Evolutionary conservation across 2,888 invertebrate genomes (phyloP), one percentile per base, ranked within the genome.

Genomic region (Poecilus cupreus): DNA sequence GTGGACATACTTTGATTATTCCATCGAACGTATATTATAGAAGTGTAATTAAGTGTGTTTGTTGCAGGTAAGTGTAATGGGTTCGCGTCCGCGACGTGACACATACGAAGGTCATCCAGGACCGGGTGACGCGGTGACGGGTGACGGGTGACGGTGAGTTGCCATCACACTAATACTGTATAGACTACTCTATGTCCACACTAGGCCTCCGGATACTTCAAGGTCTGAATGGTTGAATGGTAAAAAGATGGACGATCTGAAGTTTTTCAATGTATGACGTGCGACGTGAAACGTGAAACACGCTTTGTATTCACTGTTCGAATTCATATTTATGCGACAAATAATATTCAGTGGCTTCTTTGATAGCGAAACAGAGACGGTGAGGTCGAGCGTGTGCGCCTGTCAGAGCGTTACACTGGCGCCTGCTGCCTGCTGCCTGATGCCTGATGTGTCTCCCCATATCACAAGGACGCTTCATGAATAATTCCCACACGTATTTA

Each of bases 401-500:
- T 37, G 64, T 68, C 64, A 37, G 32, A 60, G 64, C 78, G 60
- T 13, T 75, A 46, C 78, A 22, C 43, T 46, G 78, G 20, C 43
- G 46, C 64, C 37, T 68, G 64, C 37, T 68, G 37, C 37, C 32
- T 79, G 80, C 72, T 80, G 57, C n/a, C 37, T 68, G 64, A 68
- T 68, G 37, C 37, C 32, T 79, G 80, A 80, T 80, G 57, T 80
- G 80, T 80, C 86, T 86, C 87, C 86, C 88, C 88, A 88, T 88
- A 88, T 88, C 88, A 88, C 88, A 87, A 60, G 75, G 81, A 81
- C 64, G 81, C 85, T 89, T 89, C 89, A 89, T 89, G 89, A 89
- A 89, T 89, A 89, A 89, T 89, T 89, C 89, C 26, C 87, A 87
- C 88, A 89, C 89, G 89, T 89, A 89, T 89, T 89, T 89, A 89